These are phyloP conservation scores for Boloria euphrosyne DNA, from an alignment of 2,888 invertebrate species.

Conservation along the genomic window DNA sequence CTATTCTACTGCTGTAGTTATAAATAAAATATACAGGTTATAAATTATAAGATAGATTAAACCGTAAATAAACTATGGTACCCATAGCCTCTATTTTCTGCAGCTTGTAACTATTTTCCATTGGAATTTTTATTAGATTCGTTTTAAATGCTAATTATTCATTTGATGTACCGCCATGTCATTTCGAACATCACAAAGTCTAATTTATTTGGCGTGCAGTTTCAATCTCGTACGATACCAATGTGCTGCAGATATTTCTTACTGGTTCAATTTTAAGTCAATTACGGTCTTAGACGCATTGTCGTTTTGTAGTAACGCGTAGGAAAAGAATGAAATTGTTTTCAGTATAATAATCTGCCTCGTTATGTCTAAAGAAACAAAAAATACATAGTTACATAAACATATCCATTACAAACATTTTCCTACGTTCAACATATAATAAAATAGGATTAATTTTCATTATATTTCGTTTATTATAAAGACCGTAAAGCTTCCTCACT, in stretches of 20 bases:
- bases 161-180: slow-evolving; percentile 37
- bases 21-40: neutral
- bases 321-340: too few relatives aligned
- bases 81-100: neutral
- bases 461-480: slow-evolving; percentile 4
- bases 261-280: too few relatives aligned
- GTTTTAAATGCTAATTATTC: slow-evolving; percentile 49
- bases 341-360: too few relatives aligned
- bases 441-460: slow-evolving; percentile 2
- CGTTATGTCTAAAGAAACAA: too few relatives aligned
- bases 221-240: too few relatives aligned
- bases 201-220: too few relatives aligned
- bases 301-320: too few relatives aligned
- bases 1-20: slow-evolving; percentile 8
- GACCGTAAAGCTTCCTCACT: slow-evolving; percentile 6
- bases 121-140: slow-evolving; percentile 44
- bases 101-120: slow-evolving; percentile 38
- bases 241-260: too few relatives aligned
- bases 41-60: neutral
- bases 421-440: neutral
- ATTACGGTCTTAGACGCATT: too few relatives aligned
- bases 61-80: neutral
- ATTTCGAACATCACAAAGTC: slow-evolving; percentile 27
- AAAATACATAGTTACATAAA: too few relatives aligned
- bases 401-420: neutral